Percentiles rank a stretch among this genome's conserved stretches.
Evolutionary conservation across 1,140 invertebrate genomes (phyloP).

Genomic region (Drosophila lacertosa): DNA sequence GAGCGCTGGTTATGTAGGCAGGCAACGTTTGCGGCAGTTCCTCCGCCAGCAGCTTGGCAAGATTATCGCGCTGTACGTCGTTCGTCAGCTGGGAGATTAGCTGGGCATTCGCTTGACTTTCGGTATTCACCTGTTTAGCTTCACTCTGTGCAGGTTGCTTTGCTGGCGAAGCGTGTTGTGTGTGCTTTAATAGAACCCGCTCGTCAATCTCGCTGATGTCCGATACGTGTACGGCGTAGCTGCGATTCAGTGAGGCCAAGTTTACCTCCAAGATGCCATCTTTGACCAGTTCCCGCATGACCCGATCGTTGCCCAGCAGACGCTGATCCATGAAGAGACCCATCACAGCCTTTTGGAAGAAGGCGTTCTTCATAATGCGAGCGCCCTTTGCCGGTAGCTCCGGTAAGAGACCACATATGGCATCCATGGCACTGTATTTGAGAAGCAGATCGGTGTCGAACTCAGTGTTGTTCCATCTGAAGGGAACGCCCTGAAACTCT

Average conservation of each 20-base stretch:
- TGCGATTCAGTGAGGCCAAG: constrained; percentile 92
- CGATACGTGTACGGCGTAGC: constrained; percentile 95
- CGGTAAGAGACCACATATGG: constrained; percentile 91
- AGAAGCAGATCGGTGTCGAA: constrained; percentile 87
- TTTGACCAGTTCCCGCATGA: constrained; percentile 89
- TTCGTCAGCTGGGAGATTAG: background rate
- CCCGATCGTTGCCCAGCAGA: constrained; percentile 84
- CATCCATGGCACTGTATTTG: constrained; percentile 92
- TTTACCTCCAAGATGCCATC: constrained; percentile 90
- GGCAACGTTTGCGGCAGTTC: constrained; percentile 38
- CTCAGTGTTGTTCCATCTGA: constrained; percentile 88
- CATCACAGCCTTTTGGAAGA: constrained; percentile 92
- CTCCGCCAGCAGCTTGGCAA: constrained; percentile 9
- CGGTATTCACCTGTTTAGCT: background rate
- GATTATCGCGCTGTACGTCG: constrained; percentile 1
- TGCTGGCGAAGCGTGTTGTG: background rate
- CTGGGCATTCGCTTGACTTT: background rate
- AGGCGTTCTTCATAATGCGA: constrained; percentile 95
- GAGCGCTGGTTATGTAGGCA: constrained; percentile 1
- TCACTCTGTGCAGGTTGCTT: background rate
- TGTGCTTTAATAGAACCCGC: constrained; percentile 91
- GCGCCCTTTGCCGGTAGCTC: constrained; percentile 92
- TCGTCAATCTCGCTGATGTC: constrained; percentile 98
- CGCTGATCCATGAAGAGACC: constrained; percentile 59
- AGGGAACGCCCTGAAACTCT: constrained; percentile 90